These are phyloP conservation scores for Subacronicta megacephala DNA, from an alignment of 2,888 invertebrate species.

Conservation along the genomic window DNA sequence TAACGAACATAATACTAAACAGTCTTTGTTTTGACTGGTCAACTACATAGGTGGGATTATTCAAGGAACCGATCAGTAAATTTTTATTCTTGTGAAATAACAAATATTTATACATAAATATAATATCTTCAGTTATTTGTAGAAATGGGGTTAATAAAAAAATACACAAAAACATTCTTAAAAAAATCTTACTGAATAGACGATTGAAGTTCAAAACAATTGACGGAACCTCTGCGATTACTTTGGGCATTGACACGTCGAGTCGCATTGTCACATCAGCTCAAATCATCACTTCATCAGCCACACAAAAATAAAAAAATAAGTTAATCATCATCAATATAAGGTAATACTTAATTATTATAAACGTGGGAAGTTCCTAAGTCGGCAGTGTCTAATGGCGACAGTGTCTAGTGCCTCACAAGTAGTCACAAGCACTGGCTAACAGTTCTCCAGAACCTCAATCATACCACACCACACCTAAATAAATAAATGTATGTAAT, in stretches of 20 bases:
- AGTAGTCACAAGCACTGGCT: constrained; percentile 74
- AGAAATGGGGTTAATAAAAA: constrained; percentile 41
- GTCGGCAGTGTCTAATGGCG: constrained; percentile 63
- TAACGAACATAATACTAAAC: constrained; percentile 84
- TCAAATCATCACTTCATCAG: constrained; percentile 32
- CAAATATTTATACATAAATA: constrained; percentile 21
- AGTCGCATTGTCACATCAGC: constrained; percentile 20
- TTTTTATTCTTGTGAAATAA: constrained; percentile 46
- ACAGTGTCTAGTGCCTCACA: constrained; percentile 71
- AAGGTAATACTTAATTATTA: constrained; percentile 38
- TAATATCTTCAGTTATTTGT: constrained; percentile 34
- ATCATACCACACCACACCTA: constrained; percentile 80
- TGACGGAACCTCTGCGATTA: constrained; percentile 69
- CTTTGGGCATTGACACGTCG: constrained; percentile 61
- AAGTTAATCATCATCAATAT: constrained; percentile 46
- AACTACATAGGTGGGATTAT: constrained; percentile 84
- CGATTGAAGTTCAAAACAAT: constrained; percentile 67
- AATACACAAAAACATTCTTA: constrained; percentile 36
- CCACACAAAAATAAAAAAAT: constrained; percentile 44
- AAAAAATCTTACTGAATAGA: constrained; percentile 28
- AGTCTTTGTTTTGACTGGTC: constrained; percentile 87
- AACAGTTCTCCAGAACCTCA: constrained; percentile 76
- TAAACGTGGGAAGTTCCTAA: constrained; percentile 53
- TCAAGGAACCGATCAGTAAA: constrained; percentile 74
- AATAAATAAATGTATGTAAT: constrained; percentile 88